Percentiles rank a stretch among this genome's conserved stretches.
Evolutionary conservation across 1,140 invertebrate genomes (phyloP).

Genomic region (Aplysia californica): DNA sequence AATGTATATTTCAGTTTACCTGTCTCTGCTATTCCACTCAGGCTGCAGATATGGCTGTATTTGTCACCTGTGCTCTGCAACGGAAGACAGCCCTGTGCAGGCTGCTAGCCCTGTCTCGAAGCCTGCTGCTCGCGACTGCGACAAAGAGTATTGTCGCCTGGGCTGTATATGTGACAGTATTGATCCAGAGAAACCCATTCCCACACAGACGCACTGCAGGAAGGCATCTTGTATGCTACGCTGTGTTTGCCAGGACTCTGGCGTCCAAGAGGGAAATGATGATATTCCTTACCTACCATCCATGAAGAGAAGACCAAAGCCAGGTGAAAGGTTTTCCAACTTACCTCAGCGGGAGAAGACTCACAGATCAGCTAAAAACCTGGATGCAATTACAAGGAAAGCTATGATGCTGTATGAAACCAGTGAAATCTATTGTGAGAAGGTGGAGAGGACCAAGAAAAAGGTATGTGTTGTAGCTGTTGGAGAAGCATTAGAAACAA

Average conservation of each 20-base stretch:
- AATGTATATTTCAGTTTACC: too few relatives aligned
- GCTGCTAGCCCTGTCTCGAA: constrained; percentile 21
- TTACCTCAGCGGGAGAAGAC: constrained; percentile 51
- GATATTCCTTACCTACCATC: constrained; percentile 29
- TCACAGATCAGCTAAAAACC: constrained; percentile 55
- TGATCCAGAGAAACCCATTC: constrained; percentile 24
- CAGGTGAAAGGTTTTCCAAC: constrained; percentile 38
- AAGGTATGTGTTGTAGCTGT: constrained; percentile 47
- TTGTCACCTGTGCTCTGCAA: constrained; percentile 57
- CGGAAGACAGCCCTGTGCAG: too few relatives aligned
- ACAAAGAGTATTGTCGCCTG: constrained; percentile 61
- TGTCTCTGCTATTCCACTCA: too few relatives aligned
- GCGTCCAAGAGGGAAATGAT: constrained; percentile 16
- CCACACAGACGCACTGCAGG: constrained; percentile 31
- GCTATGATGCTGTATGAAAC: constrained; percentile 58
- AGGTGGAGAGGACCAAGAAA: constrained; percentile 35
- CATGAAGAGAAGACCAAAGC: constrained; percentile 24
- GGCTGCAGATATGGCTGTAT: constrained; percentile 64
- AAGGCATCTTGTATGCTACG: constrained; percentile 46
- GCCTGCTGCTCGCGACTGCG: constrained; percentile 36
- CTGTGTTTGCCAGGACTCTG: constrained; percentile 34
- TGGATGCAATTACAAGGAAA: constrained; percentile 61
- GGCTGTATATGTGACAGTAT: constrained; percentile 63
- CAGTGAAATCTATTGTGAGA: constrained; percentile 55
- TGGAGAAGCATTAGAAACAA: too few relatives aligned